Evolutionary conservation across 2,113 vertebrate genomes (phyloP).

Genomic region (Ovibos moschatus): DNA sequence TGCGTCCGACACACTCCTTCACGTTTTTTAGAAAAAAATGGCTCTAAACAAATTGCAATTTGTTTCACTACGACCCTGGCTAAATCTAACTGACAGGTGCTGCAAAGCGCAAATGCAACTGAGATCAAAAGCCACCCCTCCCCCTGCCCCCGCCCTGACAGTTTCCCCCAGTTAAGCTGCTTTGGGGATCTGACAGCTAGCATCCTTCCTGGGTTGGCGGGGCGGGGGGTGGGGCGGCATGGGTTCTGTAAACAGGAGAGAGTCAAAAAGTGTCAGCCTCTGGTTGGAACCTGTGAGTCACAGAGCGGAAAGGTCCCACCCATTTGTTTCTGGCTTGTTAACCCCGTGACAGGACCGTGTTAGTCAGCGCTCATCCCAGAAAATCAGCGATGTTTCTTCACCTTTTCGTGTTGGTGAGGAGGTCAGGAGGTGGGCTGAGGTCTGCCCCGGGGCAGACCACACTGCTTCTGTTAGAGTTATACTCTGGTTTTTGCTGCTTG

Average conservation of each 20-base stretch:
- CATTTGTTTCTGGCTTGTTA: slow-evolving; percentile 31
- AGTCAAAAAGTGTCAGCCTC: slow-evolving; percentile 53
- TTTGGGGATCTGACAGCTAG: slow-evolving; percentile 62
- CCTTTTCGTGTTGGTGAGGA: neutral
- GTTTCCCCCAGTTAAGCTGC: slow-evolving; percentile 65
- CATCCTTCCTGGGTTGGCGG: neutral
- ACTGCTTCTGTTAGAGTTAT: neutral
- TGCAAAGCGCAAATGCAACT: neutral
- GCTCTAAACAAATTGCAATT: slow-evolving; percentile 44
- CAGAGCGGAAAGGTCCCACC: neutral
- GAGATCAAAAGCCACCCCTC: slow-evolving; percentile 53
- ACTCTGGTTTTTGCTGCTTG: neutral
- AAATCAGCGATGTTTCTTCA: neutral
- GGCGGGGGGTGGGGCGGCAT: neutral
- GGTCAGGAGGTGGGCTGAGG: neutral
- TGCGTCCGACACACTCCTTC: neutral
- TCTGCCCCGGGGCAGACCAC: neutral
- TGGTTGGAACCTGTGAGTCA: slow-evolving; percentile 3
- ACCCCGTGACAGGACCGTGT: neutral
- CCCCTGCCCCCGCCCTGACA: neutral
- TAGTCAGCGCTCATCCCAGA: neutral
- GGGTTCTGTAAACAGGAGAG: slow-evolving; percentile 32
- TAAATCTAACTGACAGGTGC: slow-evolving; percentile 52
- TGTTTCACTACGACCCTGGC: slow-evolving; percentile 43
- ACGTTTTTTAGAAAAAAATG: slow-evolving; percentile 29